phyloP scores from a whole-genome alignment of 1,140 invertebrate genomes.

The Hesperophylax magnus region DNA sequence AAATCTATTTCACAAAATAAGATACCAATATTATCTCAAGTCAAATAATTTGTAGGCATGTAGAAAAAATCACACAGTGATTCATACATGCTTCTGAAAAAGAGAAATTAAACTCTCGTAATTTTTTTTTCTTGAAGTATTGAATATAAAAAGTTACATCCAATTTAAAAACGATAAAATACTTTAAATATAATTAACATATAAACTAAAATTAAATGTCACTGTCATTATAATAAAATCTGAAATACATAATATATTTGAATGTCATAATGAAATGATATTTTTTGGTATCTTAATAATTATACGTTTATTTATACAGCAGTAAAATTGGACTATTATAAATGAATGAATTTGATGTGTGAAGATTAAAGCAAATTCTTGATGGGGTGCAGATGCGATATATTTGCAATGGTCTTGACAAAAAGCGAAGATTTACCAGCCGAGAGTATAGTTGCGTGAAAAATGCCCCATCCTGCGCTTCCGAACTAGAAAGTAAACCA shows the following conservation, averaged over 20 bases:
- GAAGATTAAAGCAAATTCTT: conserved; percentile 33
- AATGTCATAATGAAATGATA: background rate
- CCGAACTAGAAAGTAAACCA: conserved; percentile 48
- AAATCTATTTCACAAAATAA: background rate
- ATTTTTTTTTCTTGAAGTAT: no score
- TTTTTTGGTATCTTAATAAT: conserved; percentile 10
- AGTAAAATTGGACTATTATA: conserved; percentile 19
- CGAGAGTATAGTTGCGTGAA: conserved; percentile 54
- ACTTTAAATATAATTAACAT: no score
- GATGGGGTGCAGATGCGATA: conserved; percentile 11
- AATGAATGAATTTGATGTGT: conserved; percentile 26
- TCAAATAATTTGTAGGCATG: background rate
- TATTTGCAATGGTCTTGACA: conserved; percentile 44
- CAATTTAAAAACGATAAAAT: no score
- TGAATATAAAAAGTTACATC: no score
- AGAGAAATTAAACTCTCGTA: no score
- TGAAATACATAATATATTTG: background rate
- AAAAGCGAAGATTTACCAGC: conserved; percentile 48
- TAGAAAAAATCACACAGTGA: no score
- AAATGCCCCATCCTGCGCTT: conserved; percentile 56
- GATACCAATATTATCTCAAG: background rate
- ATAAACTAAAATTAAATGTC: no score
- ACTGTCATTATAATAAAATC: no score
- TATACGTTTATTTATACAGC: conserved; percentile 17
- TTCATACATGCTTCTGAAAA: no score